These are phyloP conservation scores for Champsocephalus gunnari DNA, from an alignment of 2,797 vertebrate genomes.

Conservation along the genomic window DNA sequence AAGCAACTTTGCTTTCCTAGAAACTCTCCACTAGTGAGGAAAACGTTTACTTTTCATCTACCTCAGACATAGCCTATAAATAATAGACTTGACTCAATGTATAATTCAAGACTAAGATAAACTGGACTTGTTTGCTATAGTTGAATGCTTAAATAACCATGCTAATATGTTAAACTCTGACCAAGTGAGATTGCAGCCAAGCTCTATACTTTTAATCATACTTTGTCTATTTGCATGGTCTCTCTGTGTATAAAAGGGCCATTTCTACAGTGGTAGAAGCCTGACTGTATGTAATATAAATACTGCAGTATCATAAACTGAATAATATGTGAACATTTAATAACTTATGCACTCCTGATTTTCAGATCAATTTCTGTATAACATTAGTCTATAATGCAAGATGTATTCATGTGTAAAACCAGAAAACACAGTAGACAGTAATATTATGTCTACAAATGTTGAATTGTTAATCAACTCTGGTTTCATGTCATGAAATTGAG, in stretches of 20 bases:
- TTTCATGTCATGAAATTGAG: constrained; percentile 17
- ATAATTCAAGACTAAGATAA: too few relatives aligned
- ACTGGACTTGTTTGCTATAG: too few relatives aligned
- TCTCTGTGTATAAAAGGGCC: background rate
- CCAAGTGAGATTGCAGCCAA: too few relatives aligned
- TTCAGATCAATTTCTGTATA: background rate
- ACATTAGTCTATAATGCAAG: background rate
- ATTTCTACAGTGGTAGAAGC: background rate
- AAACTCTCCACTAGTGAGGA: too few relatives aligned
- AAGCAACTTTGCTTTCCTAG: too few relatives aligned
- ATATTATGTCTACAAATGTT: background rate
- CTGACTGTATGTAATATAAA: background rate
- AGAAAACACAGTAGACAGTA: background rate
- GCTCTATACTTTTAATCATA: too few relatives aligned
- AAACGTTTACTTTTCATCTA: too few relatives aligned
- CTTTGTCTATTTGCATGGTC: too few relatives aligned
- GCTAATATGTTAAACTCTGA: too few relatives aligned
- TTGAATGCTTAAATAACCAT: too few relatives aligned
- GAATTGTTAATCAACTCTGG: constrained; percentile 19
- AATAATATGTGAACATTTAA: background rate
- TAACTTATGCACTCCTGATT: background rate
- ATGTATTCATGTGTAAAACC: constrained; percentile 7
- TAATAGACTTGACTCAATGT: too few relatives aligned
- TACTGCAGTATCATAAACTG: background rate
- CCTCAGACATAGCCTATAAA: too few relatives aligned